Evolutionary conservation across 2,113 vertebrate genomes (phyloP), one percentile per base, ranked within the genome.

Genomic region (Chascanopsetta lugubris): DNA sequence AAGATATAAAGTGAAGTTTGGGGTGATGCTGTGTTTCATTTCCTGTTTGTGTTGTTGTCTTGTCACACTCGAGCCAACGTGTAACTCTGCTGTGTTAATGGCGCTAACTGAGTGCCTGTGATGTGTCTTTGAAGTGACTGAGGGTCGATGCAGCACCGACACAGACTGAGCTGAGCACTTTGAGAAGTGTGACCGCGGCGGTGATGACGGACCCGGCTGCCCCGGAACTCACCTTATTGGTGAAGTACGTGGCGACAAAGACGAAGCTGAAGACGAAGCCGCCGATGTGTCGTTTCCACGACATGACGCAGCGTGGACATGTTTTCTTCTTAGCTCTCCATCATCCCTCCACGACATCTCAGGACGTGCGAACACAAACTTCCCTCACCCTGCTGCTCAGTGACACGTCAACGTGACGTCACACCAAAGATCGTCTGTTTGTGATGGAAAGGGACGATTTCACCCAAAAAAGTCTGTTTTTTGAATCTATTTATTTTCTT

Each of bases 221-320:
- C 17, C 25, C 45, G 5, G 18, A 6, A 42, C 83, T 71, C 66
- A 93, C 93, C 91, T 93, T 93, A 53, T 93, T 93, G 1, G 90
- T 91, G 82, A 93, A 93, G 85, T 85, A 88, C 8, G 89, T 90
- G 5, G 80, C 68, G 18, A 91, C 83, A 32, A 90, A 93, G 51
- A 91, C 51, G 11, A 74, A 21, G 59, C 78, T 86, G 24, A 93
- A 93, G 2, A 81, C 51, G n/a, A 88, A 47, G 8, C 88, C 89
- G 15, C 38, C 25, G 15, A 76, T 0, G 54, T 80, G 72, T 72
- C 73, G 70, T 18, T 71, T 87, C 78, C 88, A 89, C 72, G 81
- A 84, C 90, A 92, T 92, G 53, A 49, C 82, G 80, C 48, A 5
- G 53, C n/a, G 45, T 4, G 59, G 25, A 70, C 87, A 90, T 42